A percentile compares a stretch with the other conserved stretches of the same genome.
Evolutionary conservation across 2,888 invertebrate genomes (phyloP).

Genomic region (Exephanes ischioxanthus): DNA sequence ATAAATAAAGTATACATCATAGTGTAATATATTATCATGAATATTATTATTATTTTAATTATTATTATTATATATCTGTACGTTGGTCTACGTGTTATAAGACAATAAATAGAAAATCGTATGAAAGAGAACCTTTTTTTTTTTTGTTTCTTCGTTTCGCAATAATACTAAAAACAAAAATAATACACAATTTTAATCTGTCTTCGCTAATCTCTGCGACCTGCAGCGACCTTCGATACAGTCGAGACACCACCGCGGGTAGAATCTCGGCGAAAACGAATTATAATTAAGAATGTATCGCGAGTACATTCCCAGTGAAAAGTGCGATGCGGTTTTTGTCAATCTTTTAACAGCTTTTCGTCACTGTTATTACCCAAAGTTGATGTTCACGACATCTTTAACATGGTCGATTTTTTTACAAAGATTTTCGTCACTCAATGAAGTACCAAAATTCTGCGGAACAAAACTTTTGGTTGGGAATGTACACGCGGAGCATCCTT

Average conservation of each 20-base stretch:
- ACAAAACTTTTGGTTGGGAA: too few species aligned
- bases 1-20: constrained; percentile 48
- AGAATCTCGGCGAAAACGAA: constrained; percentile 44
- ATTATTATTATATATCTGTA: constrained; percentile 70
- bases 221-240: constrained; percentile 50
- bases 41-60: constrained; percentile 55
- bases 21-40: constrained; percentile 56
- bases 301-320: too few species aligned
- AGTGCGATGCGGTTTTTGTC: too few species aligned
- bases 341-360: too few species aligned
- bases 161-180: neutral
- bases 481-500: too few species aligned
- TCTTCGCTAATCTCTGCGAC: constrained; percentile 53
- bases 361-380: too few species aligned
- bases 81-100: constrained; percentile 76
- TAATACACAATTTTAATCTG: constrained; percentile 28
- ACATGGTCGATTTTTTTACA: too few species aligned
- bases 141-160: neutral
- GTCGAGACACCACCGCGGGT: constrained; percentile 23
- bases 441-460: too few species aligned
- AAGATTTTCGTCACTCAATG: too few species aligned
- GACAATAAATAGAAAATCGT: constrained; percentile 56
- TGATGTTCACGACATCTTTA: too few species aligned
- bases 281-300: constrained; percentile 5
- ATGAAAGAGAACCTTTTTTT: constrained; percentile 38